A percentile compares a stretch with the other conserved stretches of the same genome.
Conservation (phyloP, 35 echinoderm and acorn worm species). For the Ophiothrix spiculata region DNA sequence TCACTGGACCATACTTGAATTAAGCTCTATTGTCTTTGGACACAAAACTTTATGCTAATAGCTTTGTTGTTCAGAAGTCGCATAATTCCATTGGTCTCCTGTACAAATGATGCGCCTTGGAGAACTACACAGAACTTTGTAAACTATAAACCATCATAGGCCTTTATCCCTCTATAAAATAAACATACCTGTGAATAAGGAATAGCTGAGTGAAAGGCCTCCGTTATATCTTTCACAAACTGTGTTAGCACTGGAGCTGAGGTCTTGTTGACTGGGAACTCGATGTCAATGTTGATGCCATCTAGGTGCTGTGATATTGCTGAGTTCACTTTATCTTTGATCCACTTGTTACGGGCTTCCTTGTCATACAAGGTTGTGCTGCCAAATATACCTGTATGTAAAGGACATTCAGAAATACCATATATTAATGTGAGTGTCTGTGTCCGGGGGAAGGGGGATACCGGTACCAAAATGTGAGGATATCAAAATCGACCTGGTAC, state of each 20-base stretch:
- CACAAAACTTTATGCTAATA: too few relatives aligned
- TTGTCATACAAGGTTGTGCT: constrained; percentile 32
- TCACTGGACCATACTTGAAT: too few relatives aligned
- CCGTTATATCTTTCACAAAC: constrained; percentile 47
- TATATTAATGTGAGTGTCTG: background rate
- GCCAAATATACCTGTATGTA: constrained; percentile 54
- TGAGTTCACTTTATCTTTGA: constrained; percentile 35
- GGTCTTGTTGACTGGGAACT: constrained; percentile 52
- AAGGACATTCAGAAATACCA: background rate
- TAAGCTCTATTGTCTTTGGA: too few relatives aligned
- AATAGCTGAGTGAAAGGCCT: constrained; percentile 68
- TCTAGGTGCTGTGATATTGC: constrained; percentile 64
- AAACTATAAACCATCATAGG: too few relatives aligned
- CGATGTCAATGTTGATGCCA: constrained; percentile 95
- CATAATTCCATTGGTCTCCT: too few relatives aligned
- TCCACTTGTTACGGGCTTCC: constrained; percentile 47
- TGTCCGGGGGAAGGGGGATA: too few relatives aligned
- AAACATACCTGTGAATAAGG: constrained; percentile 82
- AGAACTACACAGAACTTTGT: too few relatives aligned
- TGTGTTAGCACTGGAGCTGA: constrained; percentile 62
- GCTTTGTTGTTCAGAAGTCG: too few relatives aligned
- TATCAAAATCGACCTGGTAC: too few relatives aligned
- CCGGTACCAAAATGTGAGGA: background rate
- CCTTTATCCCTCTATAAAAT: background rate
- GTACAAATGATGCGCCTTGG: too few relatives aligned